These are phyloP conservation scores for Beaufortia kweichowensis DNA, from an alignment of 2,113 vertebrate genomes.

Conservation along the genomic window DNA sequence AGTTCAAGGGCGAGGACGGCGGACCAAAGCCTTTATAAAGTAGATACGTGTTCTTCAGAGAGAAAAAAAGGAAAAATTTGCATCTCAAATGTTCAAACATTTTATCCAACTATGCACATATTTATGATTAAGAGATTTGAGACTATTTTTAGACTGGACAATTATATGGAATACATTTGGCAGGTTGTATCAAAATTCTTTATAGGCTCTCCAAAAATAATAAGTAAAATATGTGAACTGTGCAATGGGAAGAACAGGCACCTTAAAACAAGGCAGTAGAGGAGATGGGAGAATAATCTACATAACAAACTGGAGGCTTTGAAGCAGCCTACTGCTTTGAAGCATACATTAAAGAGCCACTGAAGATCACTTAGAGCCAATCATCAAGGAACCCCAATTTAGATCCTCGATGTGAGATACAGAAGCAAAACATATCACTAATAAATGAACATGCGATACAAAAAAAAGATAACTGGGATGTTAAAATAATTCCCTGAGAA, in stretches of 20 bases:
- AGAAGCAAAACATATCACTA: constrained; percentile 71
- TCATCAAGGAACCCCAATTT: constrained; percentile 67
- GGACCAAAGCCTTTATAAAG: constrained; percentile 37
- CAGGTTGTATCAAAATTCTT: neutral
- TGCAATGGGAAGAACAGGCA: neutral
- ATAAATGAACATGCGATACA: constrained; percentile 73
- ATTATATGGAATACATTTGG: constrained; percentile 58
- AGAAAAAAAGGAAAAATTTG: constrained; percentile 12
- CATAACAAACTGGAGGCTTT: constrained; percentile 27
- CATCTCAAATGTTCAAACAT: constrained; percentile 9
- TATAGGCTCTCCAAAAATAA: neutral
- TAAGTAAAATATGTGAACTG: constrained; percentile 5
- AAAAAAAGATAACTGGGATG: constrained; percentile 69
- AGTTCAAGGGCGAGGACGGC: constrained; percentile 66
- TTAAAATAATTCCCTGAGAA: constrained; percentile 63
- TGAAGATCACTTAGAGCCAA: constrained; percentile 46
- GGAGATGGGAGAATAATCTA: constrained; percentile 22
- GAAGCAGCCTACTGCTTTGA: constrained; percentile 24
- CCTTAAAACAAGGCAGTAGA: neutral
- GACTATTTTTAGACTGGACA: neutral
- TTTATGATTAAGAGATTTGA: neutral
- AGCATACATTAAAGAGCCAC: constrained; percentile 55
- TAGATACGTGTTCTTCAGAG: neutral
- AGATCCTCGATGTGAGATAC: constrained; percentile 59
- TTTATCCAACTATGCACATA: constrained; percentile 9